phyloP scores from a whole-genome alignment of 1,140 invertebrate genomes.

The Tetragnatha versicolor region DNA sequence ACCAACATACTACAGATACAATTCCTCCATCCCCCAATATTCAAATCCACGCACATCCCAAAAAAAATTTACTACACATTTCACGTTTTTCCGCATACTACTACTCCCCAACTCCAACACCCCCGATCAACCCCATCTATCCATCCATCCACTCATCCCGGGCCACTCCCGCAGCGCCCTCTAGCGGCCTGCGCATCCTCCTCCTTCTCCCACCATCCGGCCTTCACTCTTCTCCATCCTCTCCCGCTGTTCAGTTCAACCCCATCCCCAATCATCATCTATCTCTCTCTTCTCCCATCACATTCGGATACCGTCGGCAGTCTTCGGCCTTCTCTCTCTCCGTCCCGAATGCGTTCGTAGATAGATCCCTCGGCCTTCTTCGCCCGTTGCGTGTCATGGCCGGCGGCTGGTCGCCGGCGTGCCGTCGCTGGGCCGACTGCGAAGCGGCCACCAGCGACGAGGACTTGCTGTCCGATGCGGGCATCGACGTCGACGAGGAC shows the following conservation, averaged over 20 bases:
- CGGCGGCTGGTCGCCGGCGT: constrained; percentile 35
- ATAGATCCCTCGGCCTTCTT: neutral
- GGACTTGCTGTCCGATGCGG: constrained; percentile 50
- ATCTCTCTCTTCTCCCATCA: neutral
- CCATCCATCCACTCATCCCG: neutral
- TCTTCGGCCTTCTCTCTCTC: neutral
- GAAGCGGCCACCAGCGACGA: constrained; percentile 48
- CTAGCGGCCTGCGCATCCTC: neutral
- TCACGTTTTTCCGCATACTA: neutral
- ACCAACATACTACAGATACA: too few relatives aligned
- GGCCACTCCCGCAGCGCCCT: neutral
- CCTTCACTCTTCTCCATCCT: neutral
- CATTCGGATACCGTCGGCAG: neutral
- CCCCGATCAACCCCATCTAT: neutral
- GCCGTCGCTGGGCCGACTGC: constrained; percentile 3
- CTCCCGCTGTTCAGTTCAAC: neutral
- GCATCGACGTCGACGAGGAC: constrained; percentile 51
- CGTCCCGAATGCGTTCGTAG: neutral
- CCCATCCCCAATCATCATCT: neutral
- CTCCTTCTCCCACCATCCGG: neutral
- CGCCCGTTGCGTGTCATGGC: neutral
- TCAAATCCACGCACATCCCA: neutral
- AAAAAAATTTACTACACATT: neutral
- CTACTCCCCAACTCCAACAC: neutral
- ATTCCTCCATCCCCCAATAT: neutral